Evolutionary conservation across 37 sponge, comb jelly and placozoan species (phyloP), one percentile per base, ranked within the genome.

Genomic region (Haliclona indistincta): DNA sequence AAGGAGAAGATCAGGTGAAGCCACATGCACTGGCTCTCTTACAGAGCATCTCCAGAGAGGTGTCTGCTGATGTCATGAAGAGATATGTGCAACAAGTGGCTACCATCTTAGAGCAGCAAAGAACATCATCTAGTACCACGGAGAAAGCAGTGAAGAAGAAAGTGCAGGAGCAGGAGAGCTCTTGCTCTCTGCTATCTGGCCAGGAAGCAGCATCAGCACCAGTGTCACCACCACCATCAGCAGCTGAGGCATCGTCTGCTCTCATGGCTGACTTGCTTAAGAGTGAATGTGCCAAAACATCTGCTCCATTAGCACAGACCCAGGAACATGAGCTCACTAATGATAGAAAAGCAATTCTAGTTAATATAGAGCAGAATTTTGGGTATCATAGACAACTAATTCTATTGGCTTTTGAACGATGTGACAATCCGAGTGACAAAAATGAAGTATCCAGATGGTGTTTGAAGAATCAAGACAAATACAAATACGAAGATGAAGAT

Each of bases 41-140:
- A 19, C 44, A 82, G 58, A 74, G 74, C 37, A 64, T 82, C 39
- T 82, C 75, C 2, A 34, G 19, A 65, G 68, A 64, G 37, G 32
- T 82, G 41, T 67, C 83, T 4, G 25, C 19, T 2, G 3, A 38
- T 61, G 64, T 43, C 37, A 51, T 37, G 5, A 1, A 41, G 5
- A 38, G 62, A 36, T 53, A 55, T 3, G 56, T 78, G 45, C 23
- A 62, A 34, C 17, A 52, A 5, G 42, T 73, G 0, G 20, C 35
- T 54, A 20, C 11, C 5, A 32, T 35, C 43, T 36, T 51, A 34
- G 25, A 37, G 22, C 39, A 51, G 38, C 37, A 29, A 30, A 3
- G 22, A n/a, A n/a, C n/a, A n/a, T n/a, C n/a, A n/a, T n/a, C n/a
- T n/a, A n/a, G n/a, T n/a, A n/a, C n/a, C n/a, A n/a, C n/a, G n/a